These are phyloP conservation scores for Sarcophaga variegata DNA, from an alignment of 2,888 invertebrate species.

Conservation along the genomic window DNA sequence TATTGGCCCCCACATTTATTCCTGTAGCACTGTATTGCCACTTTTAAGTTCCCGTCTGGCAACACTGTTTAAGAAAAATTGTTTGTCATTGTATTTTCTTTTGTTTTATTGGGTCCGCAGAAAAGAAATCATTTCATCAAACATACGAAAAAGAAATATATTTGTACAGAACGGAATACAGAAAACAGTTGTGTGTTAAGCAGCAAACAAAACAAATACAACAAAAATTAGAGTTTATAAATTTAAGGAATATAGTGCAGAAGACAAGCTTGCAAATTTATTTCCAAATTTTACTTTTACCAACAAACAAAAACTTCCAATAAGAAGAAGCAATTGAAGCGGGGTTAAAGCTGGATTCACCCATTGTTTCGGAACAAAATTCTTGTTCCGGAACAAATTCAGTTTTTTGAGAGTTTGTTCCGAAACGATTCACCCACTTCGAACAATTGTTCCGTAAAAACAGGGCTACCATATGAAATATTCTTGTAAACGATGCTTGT, in stretches of 20 bases:
- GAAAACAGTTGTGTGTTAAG: constrained; percentile 16
- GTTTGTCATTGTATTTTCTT: constrained; percentile 67
- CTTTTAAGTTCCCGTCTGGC: constrained; percentile 33
- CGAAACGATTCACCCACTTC: too few relatives aligned
- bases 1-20: not conserved
- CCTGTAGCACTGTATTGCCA: not conserved
- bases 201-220: not conserved
- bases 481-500: too few relatives aligned
- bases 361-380: too few relatives aligned
- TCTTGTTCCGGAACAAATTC: too few relatives aligned
- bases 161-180: constrained; percentile 27
- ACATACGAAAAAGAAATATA: constrained; percentile 14
- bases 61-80: constrained; percentile 38
- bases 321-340: constrained; percentile 13
- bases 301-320: constrained; percentile 49
- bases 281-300: constrained; percentile 12
- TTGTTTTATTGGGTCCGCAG: constrained; percentile 53
- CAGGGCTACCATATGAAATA: too few relatives aligned
- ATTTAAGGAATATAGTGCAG: constrained; percentile 41
- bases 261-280: constrained; percentile 19
- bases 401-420: too few relatives aligned
- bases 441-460: too few relatives aligned
- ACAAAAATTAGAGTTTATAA: constrained; percentile 5
- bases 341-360: too few relatives aligned
- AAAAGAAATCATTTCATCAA: constrained; percentile 34